A percentile compares a stretch with the other conserved stretches of the same genome.
These are phyloP conservation scores for Microplitis deprimator DNA, from an alignment of 2,888 invertebrate genomes.

Conservation along the genomic window DNA sequence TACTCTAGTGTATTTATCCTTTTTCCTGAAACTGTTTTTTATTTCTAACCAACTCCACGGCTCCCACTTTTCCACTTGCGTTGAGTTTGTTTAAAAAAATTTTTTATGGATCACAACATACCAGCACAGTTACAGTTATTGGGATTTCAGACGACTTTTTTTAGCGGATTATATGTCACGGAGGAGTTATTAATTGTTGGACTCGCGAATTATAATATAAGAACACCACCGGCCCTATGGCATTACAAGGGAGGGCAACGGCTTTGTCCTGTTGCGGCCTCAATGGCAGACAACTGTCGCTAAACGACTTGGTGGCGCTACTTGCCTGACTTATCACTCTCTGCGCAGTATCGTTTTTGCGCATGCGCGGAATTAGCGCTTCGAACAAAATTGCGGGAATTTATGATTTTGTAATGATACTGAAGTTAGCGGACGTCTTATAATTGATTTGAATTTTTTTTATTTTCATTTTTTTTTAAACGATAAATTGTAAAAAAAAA, in stretches of 20 bases:
- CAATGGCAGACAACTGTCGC: constrained; percentile 55
- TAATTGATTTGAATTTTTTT: too few relatives aligned
- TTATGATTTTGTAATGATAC: too few relatives aligned
- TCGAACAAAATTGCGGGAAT: too few relatives aligned
- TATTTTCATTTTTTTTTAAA: too few relatives aligned
- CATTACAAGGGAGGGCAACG: constrained; percentile 56
- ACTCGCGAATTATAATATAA: constrained; percentile 28
- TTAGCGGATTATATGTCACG: constrained; percentile 44
- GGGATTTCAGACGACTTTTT: constrained; percentile 38
- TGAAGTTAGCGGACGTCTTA: too few relatives aligned
- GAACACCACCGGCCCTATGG: constrained; percentile 55
- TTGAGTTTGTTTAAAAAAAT: neutral
- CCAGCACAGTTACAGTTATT: neutral
- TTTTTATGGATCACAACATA: neutral
- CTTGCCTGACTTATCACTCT: neutral
- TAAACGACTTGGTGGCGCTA: constrained; percentile 49
- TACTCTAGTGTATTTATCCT: constrained; percentile 4
- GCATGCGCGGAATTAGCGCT: neutral
- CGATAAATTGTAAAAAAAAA: too few relatives aligned
- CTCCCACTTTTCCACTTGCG: neutral
- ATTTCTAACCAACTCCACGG: neutral
- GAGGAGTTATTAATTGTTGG: constrained; percentile 35
- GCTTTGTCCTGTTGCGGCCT: constrained; percentile 60
- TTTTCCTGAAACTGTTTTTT: neutral
- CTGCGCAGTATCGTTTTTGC: neutral